These are phyloP conservation scores for Drosophila biarmipes DNA, from an alignment of 1,140 invertebrate species.

Conservation along the genomic window DNA sequence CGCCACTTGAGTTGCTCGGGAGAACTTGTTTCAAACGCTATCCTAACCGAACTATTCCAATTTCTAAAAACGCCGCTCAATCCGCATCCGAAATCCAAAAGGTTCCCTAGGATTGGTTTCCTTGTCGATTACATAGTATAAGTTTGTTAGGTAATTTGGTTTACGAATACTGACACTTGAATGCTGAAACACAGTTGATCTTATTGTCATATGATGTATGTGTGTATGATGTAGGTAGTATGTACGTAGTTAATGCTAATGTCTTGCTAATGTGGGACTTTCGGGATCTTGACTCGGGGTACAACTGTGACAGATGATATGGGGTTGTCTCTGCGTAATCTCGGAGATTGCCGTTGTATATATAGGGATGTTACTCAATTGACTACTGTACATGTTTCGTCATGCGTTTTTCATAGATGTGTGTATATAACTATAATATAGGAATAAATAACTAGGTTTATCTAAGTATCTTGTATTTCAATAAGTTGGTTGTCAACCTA, in stretches of 20 bases:
- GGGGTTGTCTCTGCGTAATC: constrained; percentile 58
- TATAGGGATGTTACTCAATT: constrained; percentile 63
- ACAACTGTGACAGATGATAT: constrained; percentile 65
- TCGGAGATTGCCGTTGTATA: constrained; percentile 46
- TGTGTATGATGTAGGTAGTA: constrained; percentile 53
- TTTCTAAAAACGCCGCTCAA: constrained; percentile 59
- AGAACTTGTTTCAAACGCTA: constrained; percentile 64
- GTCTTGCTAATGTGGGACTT: constrained; percentile 51
- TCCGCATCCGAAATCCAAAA: constrained; percentile 44
- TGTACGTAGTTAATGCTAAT: constrained; percentile 49
- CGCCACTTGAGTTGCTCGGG: constrained; percentile 56
- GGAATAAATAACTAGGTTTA: constrained; percentile 42
- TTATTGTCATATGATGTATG: constrained; percentile 82
- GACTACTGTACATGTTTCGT: constrained; percentile 77
- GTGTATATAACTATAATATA: constrained; percentile 48
- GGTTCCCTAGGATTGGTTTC: constrained; percentile 20
- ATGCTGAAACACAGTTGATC: constrained; percentile 84
- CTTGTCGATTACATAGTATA: constrained; percentile 29
- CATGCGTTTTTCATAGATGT: constrained; percentile 65
- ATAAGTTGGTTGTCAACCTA: constrained; percentile 50
- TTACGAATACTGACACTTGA: constrained; percentile 82
- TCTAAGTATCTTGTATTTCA: constrained; percentile 47
- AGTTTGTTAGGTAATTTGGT: constrained; percentile 77
- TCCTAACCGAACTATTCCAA: constrained; percentile 62
- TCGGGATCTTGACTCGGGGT: constrained; percentile 11